Evolutionary conservation across 2,113 vertebrate species (phyloP).

Genomic region (Campylomormyrus tamandua): DNA sequence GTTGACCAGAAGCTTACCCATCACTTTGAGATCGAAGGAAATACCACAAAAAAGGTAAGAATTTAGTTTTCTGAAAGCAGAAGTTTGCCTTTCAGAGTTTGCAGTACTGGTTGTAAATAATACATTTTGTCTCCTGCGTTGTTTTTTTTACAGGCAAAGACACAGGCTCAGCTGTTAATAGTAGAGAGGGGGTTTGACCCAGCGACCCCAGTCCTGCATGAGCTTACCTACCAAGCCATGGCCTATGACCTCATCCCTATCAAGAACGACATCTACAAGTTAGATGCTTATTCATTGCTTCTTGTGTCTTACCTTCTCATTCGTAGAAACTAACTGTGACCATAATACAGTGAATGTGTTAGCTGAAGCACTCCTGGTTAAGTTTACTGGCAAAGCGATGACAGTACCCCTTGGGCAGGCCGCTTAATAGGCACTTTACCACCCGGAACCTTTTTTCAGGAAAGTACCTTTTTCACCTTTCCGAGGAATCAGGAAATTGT

Average conservation of each 20-base stretch:
- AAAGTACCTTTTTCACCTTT: neutral
- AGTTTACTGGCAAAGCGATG: neutral
- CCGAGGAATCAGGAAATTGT: neutral
- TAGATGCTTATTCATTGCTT: conserved; percentile 44
- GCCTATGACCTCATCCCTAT: conserved; percentile 85
- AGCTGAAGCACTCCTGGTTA: neutral
- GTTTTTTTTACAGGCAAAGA: conserved; percentile 71
- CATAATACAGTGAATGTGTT: neutral
- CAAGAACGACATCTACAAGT: conserved; percentile 84
- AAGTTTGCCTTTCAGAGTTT: neutral
- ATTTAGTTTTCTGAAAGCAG: neutral
- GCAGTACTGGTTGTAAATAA: neutral
- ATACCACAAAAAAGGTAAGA: conserved; percentile 77
- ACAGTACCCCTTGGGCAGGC: neutral
- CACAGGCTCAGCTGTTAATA: conserved; percentile 87
- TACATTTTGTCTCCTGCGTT: neutral
- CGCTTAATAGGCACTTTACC: neutral
- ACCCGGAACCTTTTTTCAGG: neutral
- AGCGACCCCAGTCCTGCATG: conserved; percentile 87
- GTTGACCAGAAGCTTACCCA: conserved; percentile 77
- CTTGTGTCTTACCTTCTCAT: neutral
- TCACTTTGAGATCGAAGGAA: conserved; percentile 80
- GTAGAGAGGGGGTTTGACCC: conserved; percentile 93
- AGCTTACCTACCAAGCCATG: conserved; percentile 98
- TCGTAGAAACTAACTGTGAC: neutral